Conservation (phyloP, 2,113 vertebrate species). For the Psophia crepitans region DNA sequence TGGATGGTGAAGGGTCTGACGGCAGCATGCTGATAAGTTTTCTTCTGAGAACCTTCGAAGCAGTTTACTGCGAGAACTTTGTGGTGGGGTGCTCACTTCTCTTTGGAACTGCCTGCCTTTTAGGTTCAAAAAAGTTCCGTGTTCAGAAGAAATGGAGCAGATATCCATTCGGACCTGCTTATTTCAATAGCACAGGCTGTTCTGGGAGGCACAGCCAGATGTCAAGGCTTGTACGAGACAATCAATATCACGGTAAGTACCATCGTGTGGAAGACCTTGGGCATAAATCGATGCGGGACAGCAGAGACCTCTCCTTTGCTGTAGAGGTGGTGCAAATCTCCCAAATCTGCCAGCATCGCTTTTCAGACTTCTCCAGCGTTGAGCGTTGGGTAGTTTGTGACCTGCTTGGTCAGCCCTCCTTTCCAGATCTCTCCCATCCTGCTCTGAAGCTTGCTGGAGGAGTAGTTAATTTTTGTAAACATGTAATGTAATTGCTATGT, state of each 20-base stretch:
- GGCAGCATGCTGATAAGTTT: neutral
- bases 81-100: neutral
- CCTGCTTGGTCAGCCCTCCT: neutral
- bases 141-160: constrained; percentile 92
- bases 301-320: neutral
- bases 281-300: rapidly evolving
- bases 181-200: constrained; percentile 93
- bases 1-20: neutral
- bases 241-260: constrained; percentile 85
- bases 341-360: rapidly evolving
- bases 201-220: constrained; percentile 87
- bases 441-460: neutral
- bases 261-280: rapidly evolving
- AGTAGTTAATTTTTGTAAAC: neutral
- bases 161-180: constrained; percentile 90
- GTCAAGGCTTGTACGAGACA: constrained; percentile 91
- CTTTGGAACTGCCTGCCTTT: neutral
- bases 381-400: neutral
- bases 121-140: constrained; percentile 93
- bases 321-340: neutral
- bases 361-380: neutral
- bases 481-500: neutral
- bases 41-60: neutral
- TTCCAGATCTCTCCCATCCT: neutral
- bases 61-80: neutral